Percentiles rank a stretch among this genome's conserved stretches.
Evolutionary conservation across 2,113 vertebrate species (phyloP).

Genomic region (Plectropomus leopardus): DNA sequence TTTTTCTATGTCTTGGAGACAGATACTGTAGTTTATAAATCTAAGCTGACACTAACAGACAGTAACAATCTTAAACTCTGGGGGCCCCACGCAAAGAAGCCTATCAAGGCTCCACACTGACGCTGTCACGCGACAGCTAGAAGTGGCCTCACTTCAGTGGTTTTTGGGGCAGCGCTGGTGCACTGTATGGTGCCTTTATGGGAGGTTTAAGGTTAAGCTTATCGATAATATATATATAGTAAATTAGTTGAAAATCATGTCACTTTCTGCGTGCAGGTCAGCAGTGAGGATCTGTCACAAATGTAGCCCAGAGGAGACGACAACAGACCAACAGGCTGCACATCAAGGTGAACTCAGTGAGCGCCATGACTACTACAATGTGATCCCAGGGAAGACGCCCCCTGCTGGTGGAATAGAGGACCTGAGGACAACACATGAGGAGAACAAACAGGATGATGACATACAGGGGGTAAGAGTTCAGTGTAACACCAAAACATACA

Average conservation of each 20-base stretch:
- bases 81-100: no score
- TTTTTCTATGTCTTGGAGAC: background rate
- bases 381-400: slow-evolving; percentile 88
- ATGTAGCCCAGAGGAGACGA: slow-evolving; percentile 56
- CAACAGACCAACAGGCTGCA: slow-evolving; percentile 60
- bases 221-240: no score
- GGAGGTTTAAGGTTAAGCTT: no score
- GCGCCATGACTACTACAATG: slow-evolving; percentile 89
- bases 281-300: slow-evolving; percentile 40
- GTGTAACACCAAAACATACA: background rate
- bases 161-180: no score
- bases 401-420: slow-evolving; percentile 85
- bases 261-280: slow-evolving; percentile 45
- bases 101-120: no score
- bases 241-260: background rate
- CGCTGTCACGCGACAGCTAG: no score
- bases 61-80: no score
- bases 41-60: no score
- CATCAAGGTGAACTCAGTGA: slow-evolving; percentile 47
- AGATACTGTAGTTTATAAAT: no score
- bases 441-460: slow-evolving; percentile 65
- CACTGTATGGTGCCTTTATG: no score
- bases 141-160: no score
- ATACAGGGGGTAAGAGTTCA: slow-evolving; percentile 46
- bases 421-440: slow-evolving; percentile 72